phyloP scores from a whole-genome alignment of 2,113 vertebrate species.

The Cygnus atratus region DNA sequence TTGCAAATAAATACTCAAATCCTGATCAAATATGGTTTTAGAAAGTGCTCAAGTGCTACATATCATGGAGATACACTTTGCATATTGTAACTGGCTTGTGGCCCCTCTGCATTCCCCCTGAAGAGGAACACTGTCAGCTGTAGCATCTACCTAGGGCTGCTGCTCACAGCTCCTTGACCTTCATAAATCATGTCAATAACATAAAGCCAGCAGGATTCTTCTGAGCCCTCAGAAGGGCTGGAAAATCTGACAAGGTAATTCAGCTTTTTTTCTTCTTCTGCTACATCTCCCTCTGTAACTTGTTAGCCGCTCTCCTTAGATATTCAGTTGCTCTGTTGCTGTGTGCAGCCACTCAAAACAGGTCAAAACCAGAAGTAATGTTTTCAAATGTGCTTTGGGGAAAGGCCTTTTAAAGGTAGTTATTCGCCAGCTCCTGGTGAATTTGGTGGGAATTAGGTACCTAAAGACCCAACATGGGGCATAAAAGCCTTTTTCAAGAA shows the following conservation, averaged over 20 bases:
- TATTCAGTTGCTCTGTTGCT: not conserved
- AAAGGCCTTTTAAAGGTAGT: not conserved
- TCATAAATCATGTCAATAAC: not conserved
- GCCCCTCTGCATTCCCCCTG: not conserved
- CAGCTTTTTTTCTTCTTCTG: not conserved
- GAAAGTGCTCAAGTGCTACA: not conserved
- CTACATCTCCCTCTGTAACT: not conserved
- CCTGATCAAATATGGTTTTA: not conserved
- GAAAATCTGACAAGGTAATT: not conserved
- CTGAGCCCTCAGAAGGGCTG: not conserved
- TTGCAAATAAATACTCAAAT: not conserved
- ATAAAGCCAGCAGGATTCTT: not conserved
- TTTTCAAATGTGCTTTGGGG: not conserved
- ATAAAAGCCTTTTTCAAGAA: not conserved
- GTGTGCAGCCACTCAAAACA: not conserved
- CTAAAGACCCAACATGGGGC: fast-evolving
- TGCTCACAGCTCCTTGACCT: not conserved
- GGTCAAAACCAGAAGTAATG: not conserved
- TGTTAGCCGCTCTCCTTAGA: not conserved
- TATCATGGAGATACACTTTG: fast-evolving
- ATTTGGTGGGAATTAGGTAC: not conserved
- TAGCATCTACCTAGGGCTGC: not conserved
- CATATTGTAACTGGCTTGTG: fast-evolving
- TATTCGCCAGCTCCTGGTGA: not conserved
- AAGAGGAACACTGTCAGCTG: not conserved